These are phyloP conservation scores for Drosophila subpulchrella DNA, from an alignment of 1,140 invertebrate genomes.

Conservation along the genomic window DNA sequence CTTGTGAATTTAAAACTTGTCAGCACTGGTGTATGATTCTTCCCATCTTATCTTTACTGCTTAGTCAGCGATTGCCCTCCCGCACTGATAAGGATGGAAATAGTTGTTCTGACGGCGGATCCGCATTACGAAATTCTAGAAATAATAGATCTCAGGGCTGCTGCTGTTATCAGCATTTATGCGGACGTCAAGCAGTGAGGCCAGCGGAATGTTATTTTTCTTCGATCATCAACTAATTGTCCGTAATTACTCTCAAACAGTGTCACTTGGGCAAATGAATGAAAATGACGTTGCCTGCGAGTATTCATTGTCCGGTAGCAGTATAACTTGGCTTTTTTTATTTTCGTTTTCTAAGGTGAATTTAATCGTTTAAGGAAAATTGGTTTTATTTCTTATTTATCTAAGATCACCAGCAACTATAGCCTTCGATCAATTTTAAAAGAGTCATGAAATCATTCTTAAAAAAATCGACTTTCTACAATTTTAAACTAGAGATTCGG, in stretches of 20 bases:
- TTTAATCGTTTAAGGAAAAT: background rate
- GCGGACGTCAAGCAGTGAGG: constrained; percentile 33
- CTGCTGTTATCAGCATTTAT: constrained; percentile 15
- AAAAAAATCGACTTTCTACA: too few relatives aligned
- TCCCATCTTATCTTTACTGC: background rate
- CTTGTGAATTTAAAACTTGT: too few relatives aligned
- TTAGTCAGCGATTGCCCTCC: constrained; percentile 1
- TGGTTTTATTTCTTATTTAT: too few relatives aligned
- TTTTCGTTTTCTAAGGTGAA: constrained; percentile 3
- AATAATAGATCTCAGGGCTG: constrained; percentile 12
- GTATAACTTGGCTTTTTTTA: constrained; percentile 2
- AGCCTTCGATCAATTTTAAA: too few relatives aligned
- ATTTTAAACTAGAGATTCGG: background rate
- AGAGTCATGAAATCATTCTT: too few relatives aligned
- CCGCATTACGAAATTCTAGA: constrained; percentile 37
- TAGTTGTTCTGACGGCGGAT: constrained; percentile 23
- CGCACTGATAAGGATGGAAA: constrained; percentile 30
- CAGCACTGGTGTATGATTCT: background rate
- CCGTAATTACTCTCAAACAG: constrained; percentile 12
- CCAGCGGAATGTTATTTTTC: constrained; percentile 24
- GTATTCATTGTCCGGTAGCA: constrained; percentile 12
- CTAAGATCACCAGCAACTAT: too few relatives aligned
- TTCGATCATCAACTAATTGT: constrained; percentile 36
- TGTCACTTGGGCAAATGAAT: background rate
- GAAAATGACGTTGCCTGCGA: background rate